These are phyloP conservation scores for Eutolmus rufibarbis DNA, from an alignment of 2,888 invertebrate species.

Conservation along the genomic window DNA sequence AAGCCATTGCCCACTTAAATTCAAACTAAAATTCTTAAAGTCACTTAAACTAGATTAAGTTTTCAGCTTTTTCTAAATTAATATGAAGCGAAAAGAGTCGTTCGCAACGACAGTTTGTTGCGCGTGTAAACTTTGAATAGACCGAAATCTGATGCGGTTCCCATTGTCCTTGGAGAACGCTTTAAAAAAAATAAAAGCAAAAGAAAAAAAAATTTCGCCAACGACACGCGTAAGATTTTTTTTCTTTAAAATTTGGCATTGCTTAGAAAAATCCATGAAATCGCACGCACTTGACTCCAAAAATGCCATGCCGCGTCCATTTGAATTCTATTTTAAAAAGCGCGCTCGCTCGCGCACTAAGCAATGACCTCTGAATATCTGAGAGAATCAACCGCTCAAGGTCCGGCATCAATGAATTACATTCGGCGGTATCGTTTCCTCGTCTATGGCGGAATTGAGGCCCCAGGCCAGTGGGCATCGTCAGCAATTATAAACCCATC, in stretches of 20 bases:
- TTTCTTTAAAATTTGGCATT: conserved; percentile 9
- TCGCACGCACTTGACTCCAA: conserved; percentile 37
- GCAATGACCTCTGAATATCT: conserved; percentile 26
- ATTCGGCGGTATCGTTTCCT: conserved; percentile 1
- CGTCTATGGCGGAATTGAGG: background rate
- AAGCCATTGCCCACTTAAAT: background rate
- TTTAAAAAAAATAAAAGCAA: background rate
- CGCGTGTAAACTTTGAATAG: background rate
- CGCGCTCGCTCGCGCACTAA: conserved; percentile 4
- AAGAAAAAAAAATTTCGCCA: background rate
- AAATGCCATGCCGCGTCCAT: background rate
- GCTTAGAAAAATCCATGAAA: conserved; percentile 30
- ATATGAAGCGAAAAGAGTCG: no score
- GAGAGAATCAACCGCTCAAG: conserved; percentile 22
- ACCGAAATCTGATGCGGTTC: background rate
- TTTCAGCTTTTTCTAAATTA: background rate
- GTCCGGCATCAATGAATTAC: conserved; percentile 16
- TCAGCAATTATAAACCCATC: conserved; percentile 13
- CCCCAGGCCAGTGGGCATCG: background rate
- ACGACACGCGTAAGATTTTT: conserved; percentile 25
- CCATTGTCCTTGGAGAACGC: background rate
- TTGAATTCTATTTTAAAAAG: conserved; percentile 33
- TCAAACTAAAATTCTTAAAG: background rate
- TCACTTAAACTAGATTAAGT: background rate
- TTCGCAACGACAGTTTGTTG: background rate